Conservation (phyloP, 92 coral and sea anemone species). For the Parazoanthus darwini region DNA sequence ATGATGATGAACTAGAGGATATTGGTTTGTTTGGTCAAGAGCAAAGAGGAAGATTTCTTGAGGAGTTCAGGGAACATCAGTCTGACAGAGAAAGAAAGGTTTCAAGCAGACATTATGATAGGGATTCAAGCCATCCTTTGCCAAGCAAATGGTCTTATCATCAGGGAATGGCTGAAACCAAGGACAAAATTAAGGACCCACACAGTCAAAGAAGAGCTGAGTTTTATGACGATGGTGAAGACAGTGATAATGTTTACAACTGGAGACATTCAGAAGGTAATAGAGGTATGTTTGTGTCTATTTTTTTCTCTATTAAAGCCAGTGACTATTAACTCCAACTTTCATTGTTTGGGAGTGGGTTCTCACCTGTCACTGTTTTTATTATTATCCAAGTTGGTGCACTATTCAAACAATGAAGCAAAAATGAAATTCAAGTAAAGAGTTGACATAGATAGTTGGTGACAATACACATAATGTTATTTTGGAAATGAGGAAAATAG, state of each 20-base stretch:
- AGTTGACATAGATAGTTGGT: too few species aligned
- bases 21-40: background rate
- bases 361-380: too few species aligned
- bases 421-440: too few species aligned
- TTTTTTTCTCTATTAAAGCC: background rate
- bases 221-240: background rate
- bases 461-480: too few species aligned
- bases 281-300: background rate
- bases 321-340: too few species aligned
- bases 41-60: background rate
- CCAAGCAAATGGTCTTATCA: constrained; percentile 19
- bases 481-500: too few species aligned
- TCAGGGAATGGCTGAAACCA: background rate
- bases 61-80: constrained; percentile 4
- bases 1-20: constrained; percentile 5
- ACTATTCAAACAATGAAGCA: too few species aligned
- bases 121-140: background rate
- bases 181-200: background rate
- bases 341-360: too few species aligned
- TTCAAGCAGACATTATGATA: background rate
- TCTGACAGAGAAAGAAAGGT: background rate
- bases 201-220: constrained; percentile 1
- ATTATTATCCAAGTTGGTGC: too few species aligned
- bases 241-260: background rate
- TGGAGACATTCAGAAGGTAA: constrained; percentile 34